These are phyloP conservation scores for Rhabdomys pumilio DNA, from an alignment of 2,797 vertebrate species.

Conservation along the genomic window DNA sequence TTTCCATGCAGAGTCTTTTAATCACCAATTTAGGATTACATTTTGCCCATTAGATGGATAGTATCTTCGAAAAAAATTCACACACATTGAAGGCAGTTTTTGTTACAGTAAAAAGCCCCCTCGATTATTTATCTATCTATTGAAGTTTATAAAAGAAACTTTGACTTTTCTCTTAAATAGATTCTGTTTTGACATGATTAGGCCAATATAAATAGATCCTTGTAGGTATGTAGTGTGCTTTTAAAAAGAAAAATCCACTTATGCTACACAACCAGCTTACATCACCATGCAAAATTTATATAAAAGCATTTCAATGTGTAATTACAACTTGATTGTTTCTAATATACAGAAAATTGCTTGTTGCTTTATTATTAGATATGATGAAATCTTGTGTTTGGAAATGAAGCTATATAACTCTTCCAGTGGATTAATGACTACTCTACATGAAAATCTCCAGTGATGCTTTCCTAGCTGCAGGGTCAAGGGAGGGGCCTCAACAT, in stretches of 20 bases:
- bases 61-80: constrained; percentile 82
- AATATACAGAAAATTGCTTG: constrained; percentile 75
- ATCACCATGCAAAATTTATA: constrained; percentile 73
- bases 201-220: constrained; percentile 78
- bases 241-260: constrained; percentile 81
- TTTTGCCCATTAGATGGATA: constrained; percentile 85
- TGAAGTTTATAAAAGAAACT: constrained; percentile 88
- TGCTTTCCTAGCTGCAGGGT: constrained; percentile 63
- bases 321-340: constrained; percentile 75
- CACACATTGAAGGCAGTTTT: constrained; percentile 79
- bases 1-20: constrained; percentile 87
- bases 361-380: constrained; percentile 76
- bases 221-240: constrained; percentile 64
- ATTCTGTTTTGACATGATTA: constrained; percentile 88
- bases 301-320: constrained; percentile 66
- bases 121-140: constrained; percentile 91
- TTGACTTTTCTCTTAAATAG: constrained; percentile 89
- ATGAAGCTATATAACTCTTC: constrained; percentile 77
- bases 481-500: constrained; percentile 67
- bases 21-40: constrained; percentile 88
- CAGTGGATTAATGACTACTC: constrained; percentile 60
- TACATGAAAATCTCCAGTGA: constrained; percentile 59
- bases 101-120: constrained; percentile 79
- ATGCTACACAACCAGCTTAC: constrained; percentile 53
- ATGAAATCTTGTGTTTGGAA: constrained; percentile 81